phyloP scores from a whole-genome alignment of 2,113 vertebrate species.

The Phrynosoma platyrhinos region DNA sequence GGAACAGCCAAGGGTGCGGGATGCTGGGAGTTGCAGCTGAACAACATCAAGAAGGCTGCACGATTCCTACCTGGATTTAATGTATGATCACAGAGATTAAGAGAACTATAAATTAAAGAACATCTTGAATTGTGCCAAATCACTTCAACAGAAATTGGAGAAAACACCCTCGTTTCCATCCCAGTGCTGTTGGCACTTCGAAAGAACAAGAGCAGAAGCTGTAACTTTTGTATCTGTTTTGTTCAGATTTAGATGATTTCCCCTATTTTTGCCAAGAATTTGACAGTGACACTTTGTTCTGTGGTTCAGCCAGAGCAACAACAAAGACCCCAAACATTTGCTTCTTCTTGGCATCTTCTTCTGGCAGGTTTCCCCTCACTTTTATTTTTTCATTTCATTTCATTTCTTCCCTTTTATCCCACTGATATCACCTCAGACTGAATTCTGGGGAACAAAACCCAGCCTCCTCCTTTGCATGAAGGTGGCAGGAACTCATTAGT shows the following conservation, averaged over 20 bases:
- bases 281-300: neutral
- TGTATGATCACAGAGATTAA: neutral
- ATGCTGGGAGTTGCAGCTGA: too few species aligned
- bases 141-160: neutral
- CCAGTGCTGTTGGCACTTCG: neutral
- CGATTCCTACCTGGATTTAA: too few species aligned
- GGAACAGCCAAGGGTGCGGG: too few species aligned
- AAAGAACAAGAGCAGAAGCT: neutral
- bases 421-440: slow-evolving; percentile 4
- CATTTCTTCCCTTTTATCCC: neutral
- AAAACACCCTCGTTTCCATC: neutral
- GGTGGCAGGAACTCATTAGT: slow-evolving; percentile 66
- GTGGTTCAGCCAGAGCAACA: neutral
- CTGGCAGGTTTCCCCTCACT: neutral
- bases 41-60: too few species aligned
- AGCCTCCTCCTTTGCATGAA: slow-evolving; percentile 38
- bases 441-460: slow-evolving; percentile 47
- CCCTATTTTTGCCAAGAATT: neutral
- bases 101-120: neutral
- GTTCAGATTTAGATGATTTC: neutral
- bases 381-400: neutral
- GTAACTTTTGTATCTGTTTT: neutral
- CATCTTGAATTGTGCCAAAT: neutral
- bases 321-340: too few species aligned
- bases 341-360: neutral